Evolutionary conservation across 1,140 invertebrate species (phyloP), one percentile per base, ranked within the genome.

Genomic region (Nixonia krombeini): DNA sequence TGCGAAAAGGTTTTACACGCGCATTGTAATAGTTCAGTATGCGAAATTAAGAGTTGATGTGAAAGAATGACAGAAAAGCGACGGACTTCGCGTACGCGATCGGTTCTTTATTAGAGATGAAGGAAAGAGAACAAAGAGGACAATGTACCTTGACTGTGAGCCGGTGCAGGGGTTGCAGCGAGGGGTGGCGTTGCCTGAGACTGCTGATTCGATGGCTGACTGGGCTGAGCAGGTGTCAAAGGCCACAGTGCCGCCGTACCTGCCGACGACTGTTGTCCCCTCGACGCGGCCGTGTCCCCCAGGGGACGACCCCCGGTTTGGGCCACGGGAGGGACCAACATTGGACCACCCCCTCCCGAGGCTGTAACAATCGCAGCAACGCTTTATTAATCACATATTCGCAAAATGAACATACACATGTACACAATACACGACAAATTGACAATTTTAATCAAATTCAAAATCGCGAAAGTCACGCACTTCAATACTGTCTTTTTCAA

Each of bases 141-240:
- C n/a, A n/a, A n/a, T n/a, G 16, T 69, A 82, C 81, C 80, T 87
- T 87, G 79, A 82, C 80, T 86, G 64, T 87, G 86, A 61, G 83
- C 75, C 28, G 85, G 84, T 58, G 85, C 85, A 71, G 80, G 85
- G 50, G 85, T 84, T 50, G 85, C 81, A 38, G 85, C 79, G 46
- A 86, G 75, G 35, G 86, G 82, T 61, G 85, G 82, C 49, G 81
- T 82, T 4, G 70, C 73, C 44, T 83, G 81, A 23, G 79, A 76
- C 44, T 82, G 80, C 44, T 82, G 79, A 52, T 45, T 74, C 31
- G 77, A 64, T 45, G 79, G 37, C 41, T 79, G 78, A 75, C 72
- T 81, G 58, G 76, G 58, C 37, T 82, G 85, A 52, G 81, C 81
- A 65, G 86, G 84, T 70, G 86, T 85, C 63, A 87, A 76, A 64